Base-by-base conservation (phyloP, 1,140 invertebrate genomes). In the Fopius arisanus region DNA sequence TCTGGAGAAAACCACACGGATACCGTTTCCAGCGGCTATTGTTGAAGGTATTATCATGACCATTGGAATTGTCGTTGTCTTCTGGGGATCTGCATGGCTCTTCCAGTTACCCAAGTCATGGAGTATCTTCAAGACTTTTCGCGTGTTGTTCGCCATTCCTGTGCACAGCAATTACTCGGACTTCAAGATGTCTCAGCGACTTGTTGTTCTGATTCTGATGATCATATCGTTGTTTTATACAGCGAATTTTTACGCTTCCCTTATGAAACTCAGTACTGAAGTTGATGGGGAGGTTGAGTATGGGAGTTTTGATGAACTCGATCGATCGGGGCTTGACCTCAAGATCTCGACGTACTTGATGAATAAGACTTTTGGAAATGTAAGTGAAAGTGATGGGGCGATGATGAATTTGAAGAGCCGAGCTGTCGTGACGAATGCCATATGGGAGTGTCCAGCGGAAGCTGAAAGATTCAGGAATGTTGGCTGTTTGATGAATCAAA, bases 401-500 rank as follows among this genome's bases (percentile, higher is more conserved):
- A 31, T 76, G n/a, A 23, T 31, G 12, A 63, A 69, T 51, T 21
- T 73, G 1, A 66, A 41, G 19, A 59, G 54, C 3, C 70, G 66
- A 54, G 37, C 51, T 28, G 33, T 67, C 3, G 41, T 26, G 23
- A 40, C 19, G n/a, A 33, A 23, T 10, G 37, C 54, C 2, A 41
- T 41, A 21, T 48, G 54, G 37, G 6, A 19, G 0, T 76, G 75
- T 43, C 43, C 29, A 28, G 3, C n/a, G n/a, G 2, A 28, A 16
- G 59, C 21, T 19, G 40, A 43, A 16, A 41, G 31, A 31, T 54
- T 66, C 12, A 73, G 70, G 67, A 76, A 73, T 62, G 9, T 70
- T 3, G 59, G 41, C 12, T 76, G 75, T 59, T 65, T 76, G 5
- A 76, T 73, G 67, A 51, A 19, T 33, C 67, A 62, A n/a, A n/a